Base-by-base conservation (phyloP, 1,140 invertebrate species). In the Medauroidea extradentata region DNA sequence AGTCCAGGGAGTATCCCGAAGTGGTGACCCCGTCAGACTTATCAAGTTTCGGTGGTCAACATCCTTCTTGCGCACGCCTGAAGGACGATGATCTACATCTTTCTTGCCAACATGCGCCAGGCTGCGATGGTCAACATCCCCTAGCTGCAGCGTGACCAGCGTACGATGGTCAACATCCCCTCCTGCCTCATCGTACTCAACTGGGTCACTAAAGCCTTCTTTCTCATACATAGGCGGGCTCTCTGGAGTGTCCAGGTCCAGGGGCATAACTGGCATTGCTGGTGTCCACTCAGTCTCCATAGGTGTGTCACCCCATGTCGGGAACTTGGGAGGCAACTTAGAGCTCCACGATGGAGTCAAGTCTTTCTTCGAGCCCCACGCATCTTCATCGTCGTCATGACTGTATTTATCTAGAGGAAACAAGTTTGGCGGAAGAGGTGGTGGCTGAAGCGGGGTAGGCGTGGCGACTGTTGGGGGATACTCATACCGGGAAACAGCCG, bases 11-110 rank as follows among this genome's bases (percentile, higher is more conserved):
- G 34, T 48, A 27, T 63, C 66, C 65, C 80, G 78, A 4, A 78
- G 77, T 4, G 85, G 84, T 64, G 86, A 88, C 27, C 88, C 87
- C 11, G 88, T 92, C 3, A 92, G 71, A 63, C 87, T 87, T 65
- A 92, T 92, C n/a, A 92, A 70, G 75, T 92, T 92, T 61, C 89
- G 79, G 68, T 92, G 89, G 74, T 91, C 89, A 18, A 91, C 86
- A 71, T 91, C 88, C 24, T 77, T 73, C 29, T 77, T 73, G 18
- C 59, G 59, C 8, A 39, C 49, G n/a, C 39, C n/a, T 27, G 54
- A 18, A 2, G 63, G 29, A 21, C 67, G 61, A 48, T 66, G 56
- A 55, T 70, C 69, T 18, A 57, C 29, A 38, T 57, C 56, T 21
- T 57, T 57, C 44, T 57, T 57, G 13, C 18, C 11, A n/a, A 29